Percentiles rank a stretch among this genome's conserved stretches.
Conservation (phyloP, 64 coral and sea anemone species). For the Dendronephthya gigantea region DNA sequence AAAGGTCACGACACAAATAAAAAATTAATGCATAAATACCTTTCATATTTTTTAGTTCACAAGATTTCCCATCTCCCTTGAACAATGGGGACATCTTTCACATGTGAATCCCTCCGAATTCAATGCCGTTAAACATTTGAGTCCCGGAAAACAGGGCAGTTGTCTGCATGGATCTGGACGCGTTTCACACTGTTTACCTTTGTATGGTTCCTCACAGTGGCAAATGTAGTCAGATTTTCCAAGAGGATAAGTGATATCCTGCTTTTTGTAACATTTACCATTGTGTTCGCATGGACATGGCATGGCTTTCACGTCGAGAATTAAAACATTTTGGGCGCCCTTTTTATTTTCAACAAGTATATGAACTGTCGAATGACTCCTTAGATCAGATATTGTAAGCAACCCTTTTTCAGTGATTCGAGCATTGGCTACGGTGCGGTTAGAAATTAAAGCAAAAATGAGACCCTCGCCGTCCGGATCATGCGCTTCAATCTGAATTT, state of each 20-base stretch:
- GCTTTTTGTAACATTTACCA: neutral
- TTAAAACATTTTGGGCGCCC: neutral
- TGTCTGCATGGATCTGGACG: neutral
- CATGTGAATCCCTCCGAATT: neutral
- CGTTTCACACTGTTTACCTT: neutral
- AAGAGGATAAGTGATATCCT: neutral
- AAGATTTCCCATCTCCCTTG: neutral
- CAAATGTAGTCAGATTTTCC: neutral
- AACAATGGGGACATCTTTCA: neutral
- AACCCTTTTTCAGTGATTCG: neutral
- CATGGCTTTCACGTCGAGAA: neutral
- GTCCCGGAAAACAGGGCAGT: neutral
- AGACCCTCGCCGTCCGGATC: neutral
- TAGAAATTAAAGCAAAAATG: neutral
- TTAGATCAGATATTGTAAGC: neutral
- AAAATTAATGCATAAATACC: neutral
- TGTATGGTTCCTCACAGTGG: neutral
- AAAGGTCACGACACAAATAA: no score
- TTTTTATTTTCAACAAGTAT: neutral
- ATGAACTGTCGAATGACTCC: neutral
- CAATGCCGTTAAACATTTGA: neutral
- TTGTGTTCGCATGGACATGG: neutral
- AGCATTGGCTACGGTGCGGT: neutral
- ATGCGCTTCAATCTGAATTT: neutral
- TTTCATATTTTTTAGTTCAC: neutral